phyloP scores from a whole-genome alignment of 2,888 invertebrate genomes.

The Biston stratarius region DNA sequence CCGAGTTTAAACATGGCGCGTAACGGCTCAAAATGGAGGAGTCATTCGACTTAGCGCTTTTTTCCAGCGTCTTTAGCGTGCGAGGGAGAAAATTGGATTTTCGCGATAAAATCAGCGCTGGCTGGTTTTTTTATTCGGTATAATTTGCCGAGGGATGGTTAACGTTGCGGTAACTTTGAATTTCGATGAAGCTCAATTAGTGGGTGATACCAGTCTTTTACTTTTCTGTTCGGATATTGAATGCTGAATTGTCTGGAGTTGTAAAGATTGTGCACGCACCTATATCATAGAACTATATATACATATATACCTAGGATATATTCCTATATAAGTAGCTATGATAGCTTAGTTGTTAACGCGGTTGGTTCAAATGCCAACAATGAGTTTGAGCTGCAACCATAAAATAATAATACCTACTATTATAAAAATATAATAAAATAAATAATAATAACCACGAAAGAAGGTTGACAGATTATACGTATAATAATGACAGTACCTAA shows the following conservation, averaged over 20 bases:
- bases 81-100: slow-evolving; percentile 86
- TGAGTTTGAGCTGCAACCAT: no score
- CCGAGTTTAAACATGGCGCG: slow-evolving; percentile 81
- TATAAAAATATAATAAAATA: no score
- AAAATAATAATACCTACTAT: no score
- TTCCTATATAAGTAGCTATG: no score
- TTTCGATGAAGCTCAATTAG: slow-evolving; percentile 79
- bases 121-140: slow-evolving; percentile 74
- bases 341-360: no score
- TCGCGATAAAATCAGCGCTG: slow-evolving; percentile 85
- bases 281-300: no score
- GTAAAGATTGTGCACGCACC: background rate
- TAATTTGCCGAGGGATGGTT: slow-evolving; percentile 77
- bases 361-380: no score
- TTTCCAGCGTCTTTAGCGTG: slow-evolving; percentile 85
- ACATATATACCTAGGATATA: no score
- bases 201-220: slow-evolving; percentile 58
- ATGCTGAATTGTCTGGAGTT: background rate
- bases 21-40: slow-evolving; percentile 82
- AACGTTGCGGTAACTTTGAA: slow-evolving; percentile 70
- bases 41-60: slow-evolving; percentile 86
- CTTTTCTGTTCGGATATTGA: slow-evolving; percentile 43
- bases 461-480: no score
- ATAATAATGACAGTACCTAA: no score
- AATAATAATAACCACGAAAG: no score